These are phyloP conservation scores for Etheostoma nigrum DNA, from an alignment of 2,797 vertebrate species.

Conservation along the genomic window DNA sequence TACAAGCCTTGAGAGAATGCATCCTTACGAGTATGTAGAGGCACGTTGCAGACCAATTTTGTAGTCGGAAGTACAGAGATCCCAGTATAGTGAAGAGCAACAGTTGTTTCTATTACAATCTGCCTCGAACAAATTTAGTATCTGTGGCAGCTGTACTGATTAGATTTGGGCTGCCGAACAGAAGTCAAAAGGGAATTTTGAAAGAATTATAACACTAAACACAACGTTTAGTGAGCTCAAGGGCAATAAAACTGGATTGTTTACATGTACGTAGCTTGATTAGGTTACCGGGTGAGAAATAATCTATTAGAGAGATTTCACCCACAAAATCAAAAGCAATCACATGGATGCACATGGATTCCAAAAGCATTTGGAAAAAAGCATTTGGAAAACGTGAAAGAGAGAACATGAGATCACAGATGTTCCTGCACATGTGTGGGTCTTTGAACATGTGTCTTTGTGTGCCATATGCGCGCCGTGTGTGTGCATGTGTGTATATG, in stretches of 20 bases:
- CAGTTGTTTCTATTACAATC: constrained; percentile 52
- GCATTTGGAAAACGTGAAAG: constrained; percentile 9
- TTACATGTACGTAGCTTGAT: not conserved
- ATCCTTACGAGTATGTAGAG: constrained; percentile 1
- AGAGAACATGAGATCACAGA: constrained; percentile 43
- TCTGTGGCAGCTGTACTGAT: constrained; percentile 33
- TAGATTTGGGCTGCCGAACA: constrained; percentile 27
- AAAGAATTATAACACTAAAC: constrained; percentile 35
- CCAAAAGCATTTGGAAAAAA: constrained; percentile 21
- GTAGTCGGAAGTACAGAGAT: constrained; percentile 48
- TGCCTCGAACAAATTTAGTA: constrained; percentile 24
- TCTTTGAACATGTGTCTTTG: not conserved
- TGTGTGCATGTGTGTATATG: not conserved
- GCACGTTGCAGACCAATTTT: constrained; percentile 13
- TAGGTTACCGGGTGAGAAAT: constrained; percentile 4
- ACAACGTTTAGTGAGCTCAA: constrained; percentile 1
- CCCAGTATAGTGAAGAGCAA: constrained; percentile 51
- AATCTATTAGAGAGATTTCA: not conserved
- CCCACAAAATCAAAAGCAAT: constrained; percentile 1
- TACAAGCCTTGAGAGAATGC: not conserved
- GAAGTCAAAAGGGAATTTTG: constrained; percentile 39
- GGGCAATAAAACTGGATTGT: not conserved
- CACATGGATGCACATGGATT: not conserved
- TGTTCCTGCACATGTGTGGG: constrained; percentile 22
- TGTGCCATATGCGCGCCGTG: not conserved